phyloP scores from a whole-genome alignment of 2,113 vertebrate genomes.

The Hyla sarda region DNA sequence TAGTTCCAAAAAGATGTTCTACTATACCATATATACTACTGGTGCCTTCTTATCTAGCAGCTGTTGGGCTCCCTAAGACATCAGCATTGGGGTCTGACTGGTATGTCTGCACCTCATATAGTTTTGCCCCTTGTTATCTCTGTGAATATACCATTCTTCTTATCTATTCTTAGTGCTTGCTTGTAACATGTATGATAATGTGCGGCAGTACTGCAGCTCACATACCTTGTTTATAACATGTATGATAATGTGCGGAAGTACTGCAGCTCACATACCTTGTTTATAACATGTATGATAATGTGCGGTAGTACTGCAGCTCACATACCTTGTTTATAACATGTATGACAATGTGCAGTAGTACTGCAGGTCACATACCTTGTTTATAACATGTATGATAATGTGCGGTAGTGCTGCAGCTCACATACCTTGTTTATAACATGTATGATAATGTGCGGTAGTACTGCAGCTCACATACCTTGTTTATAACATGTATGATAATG shows the following conservation, averaged over 20 bases:
- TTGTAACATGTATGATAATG: neutral
- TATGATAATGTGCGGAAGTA: neutral
- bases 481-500: too few relatives aligned
- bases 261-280: constrained; percentile 25
- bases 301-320: neutral
- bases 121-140: neutral
- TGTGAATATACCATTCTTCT: too few relatives aligned
- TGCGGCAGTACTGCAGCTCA: neutral
- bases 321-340: constrained; percentile 51
- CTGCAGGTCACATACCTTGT: constrained; percentile 26
- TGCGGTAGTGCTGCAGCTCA: neutral
- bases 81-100: too few relatives aligned
- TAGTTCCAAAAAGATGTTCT: neutral
- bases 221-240: constrained; percentile 55
- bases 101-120: neutral
- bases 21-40: neutral
- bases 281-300: too few relatives aligned
- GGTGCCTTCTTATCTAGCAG: neutral
- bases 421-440: constrained; percentile 55
- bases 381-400: too few relatives aligned
- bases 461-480: constrained; percentile 25
- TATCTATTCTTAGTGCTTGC: neutral
- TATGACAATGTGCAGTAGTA: neutral
- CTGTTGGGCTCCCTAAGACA: neutral
- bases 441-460: neutral